Base-by-base conservation (phyloP, 2,113 vertebrate genomes). In the Gavialis gangeticus region DNA sequence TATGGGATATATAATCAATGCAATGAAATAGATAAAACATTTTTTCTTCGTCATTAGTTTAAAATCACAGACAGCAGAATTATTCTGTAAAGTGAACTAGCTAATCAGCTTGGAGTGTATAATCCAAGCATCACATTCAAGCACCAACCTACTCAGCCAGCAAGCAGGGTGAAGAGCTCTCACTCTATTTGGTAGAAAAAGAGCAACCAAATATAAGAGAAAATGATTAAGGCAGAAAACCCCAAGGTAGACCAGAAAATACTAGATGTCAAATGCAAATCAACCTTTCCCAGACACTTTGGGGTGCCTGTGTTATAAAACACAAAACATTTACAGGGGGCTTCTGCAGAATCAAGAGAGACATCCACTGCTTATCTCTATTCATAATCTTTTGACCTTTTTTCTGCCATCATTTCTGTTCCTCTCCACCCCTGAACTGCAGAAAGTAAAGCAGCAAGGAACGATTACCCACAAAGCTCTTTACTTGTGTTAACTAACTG, bases 1-100 rank as follows among this genome's bases (percentile, higher is more conserved):
- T 46, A 25, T 14, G 37, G 34, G 34, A 73, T 24, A 73, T 22
- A 12, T 46, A 46, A 73, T 37, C 69, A 46, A 73, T 73, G 34
- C 21, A 73, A 37, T 73, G 46, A 25, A 58, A 22, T 12, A 64
- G 17, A 17, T 2, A 93, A 19, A 91, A 88, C 24, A 55, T 75
- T 95, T 75, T 87, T 85, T 25, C 14, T 77, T 15, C 25, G 30
- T 5, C 59, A 55, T 14, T 11, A 64, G 5, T 73, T 88, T 21
- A 18, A 56, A 86, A 91, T 92, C 87, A 12, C 14, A 85, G 76
- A 87, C 18, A 69, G 79, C 59, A 89, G 54, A 91, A 80, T 87
- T 73, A 91, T 84, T 80, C 64, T 83, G 83, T 17, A 59, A 56
- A 91, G 56, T 58, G n/a, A 85, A 92, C 28, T 54, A 16, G 27